Conservation (phyloP, 2,888 invertebrate species). For the Orgyia antiqua region DNA sequence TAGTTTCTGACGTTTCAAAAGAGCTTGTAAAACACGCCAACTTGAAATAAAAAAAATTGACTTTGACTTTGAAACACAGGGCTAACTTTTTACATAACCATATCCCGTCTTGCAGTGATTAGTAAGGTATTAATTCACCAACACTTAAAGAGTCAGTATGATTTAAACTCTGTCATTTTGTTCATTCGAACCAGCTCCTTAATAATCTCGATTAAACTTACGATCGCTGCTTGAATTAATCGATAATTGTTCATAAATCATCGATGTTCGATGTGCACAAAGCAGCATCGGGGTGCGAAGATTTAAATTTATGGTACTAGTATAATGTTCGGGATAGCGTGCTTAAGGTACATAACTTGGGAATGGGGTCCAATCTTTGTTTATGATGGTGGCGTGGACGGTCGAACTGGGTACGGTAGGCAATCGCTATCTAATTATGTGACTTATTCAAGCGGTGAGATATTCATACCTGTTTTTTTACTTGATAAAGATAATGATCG, state of each 20-base stretch:
- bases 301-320: conserved; percentile 64
- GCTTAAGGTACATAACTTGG: conserved; percentile 63
- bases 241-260: conserved; percentile 78
- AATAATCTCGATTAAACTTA: conserved; percentile 72
- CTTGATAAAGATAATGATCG: background rate
- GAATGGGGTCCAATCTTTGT: conserved; percentile 54
- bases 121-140: conserved; percentile 35
- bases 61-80: no score
- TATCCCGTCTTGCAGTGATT: no score
- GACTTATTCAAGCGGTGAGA: conserved; percentile 40
- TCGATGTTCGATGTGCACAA: conserved; percentile 74
- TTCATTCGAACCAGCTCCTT: conserved; percentile 50
- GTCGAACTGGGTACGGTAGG: conserved; percentile 29
- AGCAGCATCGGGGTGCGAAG: conserved; percentile 73
- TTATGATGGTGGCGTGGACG: conserved; percentile 46
- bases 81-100: no score
- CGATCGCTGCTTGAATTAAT: conserved; percentile 77
- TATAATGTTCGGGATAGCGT: conserved; percentile 65
- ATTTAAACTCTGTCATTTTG: conserved; percentile 51
- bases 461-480: conserved; percentile 1
- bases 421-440: conserved; percentile 50
- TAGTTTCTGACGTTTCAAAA: no score
- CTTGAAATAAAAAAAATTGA: no score
- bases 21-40: no score
- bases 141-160: conserved; percentile 36